Evolutionary conservation across 2,888 invertebrate species (phyloP), one percentile per base, ranked within the genome.

Genomic region (Rhodophaea formosa): DNA sequence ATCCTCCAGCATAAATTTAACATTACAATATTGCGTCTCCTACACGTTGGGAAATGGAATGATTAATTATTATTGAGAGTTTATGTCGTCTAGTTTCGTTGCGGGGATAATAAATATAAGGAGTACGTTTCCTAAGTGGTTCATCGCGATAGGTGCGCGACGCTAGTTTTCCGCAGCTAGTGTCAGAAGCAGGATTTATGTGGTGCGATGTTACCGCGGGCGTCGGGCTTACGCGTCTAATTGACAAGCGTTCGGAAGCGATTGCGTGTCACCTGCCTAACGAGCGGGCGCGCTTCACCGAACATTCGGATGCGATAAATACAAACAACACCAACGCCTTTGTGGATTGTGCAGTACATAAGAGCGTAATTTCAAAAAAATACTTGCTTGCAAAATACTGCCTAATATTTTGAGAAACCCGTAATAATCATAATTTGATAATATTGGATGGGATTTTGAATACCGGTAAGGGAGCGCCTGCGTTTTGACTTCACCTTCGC

Each of bases 161-260:
- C 70, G 70, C 72, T 70, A 72, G 67, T 75, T 72, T 72, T 73
- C 70, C 69, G 65, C 63, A 62, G 68, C 67, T 62, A 61, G 67
- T 66, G 72, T 73, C 71, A 66, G 65, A 62, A 59, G 52, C 56
- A 67, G 68, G 77, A 85, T 85, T 83, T 84, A 86, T 86, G 77
- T 79, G 73, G 77, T 82, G 79, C 77, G 71, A 74, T 76, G 76
- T 72, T 73, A 68, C 71, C 60, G 60, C 70, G 56, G 72, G 75
- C 23, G 2, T 23, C 23, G 23, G n/a, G n/a, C 75, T 80, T 79
- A 78, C 79, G 75, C 76, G 75, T 80, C 77, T 87, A 86, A 88
- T 87, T 87, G 86, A 87, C 86, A 83, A 84, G 79, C 74, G 75
- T 75, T 79, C 76, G 77, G 79, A 75, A 80, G 71, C 70, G 67